Percentiles rank a stretch among this genome's conserved stretches.
phyloP scores from a whole-genome alignment of 2,797 vertebrate genomes.

The Siniperca obscura region DNA sequence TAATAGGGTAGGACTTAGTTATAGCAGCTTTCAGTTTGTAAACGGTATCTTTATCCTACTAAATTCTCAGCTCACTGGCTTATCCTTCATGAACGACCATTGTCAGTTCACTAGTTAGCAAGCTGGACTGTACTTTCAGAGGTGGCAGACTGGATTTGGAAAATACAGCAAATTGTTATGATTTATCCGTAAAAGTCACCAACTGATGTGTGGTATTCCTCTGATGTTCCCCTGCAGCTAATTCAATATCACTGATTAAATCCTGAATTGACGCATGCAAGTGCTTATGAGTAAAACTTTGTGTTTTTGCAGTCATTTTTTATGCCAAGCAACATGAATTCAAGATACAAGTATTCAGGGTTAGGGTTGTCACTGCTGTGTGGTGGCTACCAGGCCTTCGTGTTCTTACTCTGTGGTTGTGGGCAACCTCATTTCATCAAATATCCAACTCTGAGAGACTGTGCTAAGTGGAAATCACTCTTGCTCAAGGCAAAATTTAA shows the following conservation, averaged over 20 bases:
- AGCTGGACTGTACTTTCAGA: neutral
- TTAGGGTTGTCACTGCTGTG: neutral
- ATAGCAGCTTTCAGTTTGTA: no score
- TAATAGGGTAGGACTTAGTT: no score
- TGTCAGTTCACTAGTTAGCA: no score
- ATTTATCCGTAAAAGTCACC: constrained; percentile 9
- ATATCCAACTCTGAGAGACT: constrained; percentile 29
- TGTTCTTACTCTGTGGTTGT: constrained; percentile 19
- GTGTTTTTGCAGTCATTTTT: neutral
- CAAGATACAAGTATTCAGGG: neutral
- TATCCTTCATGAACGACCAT: no score
- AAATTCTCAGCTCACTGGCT: no score
- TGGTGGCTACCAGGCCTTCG: neutral
- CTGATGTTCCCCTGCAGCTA: neutral
- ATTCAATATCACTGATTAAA: neutral
- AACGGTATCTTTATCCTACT: no score
- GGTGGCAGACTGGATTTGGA: neutral
- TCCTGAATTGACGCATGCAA: neutral
- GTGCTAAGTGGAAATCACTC: constrained; percentile 37
- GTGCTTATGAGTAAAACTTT: neutral
- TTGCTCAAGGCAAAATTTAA: constrained; percentile 42
- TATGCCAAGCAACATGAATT: neutral
- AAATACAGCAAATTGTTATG: constrained; percentile 1
- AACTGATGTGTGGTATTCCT: neutral
- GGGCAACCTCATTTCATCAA: constrained; percentile 34